Percentiles rank a stretch among this genome's conserved stretches.
Evolutionary conservation across 1,140 invertebrate species (phyloP).

Genomic region (Heliconius congener): DNA sequence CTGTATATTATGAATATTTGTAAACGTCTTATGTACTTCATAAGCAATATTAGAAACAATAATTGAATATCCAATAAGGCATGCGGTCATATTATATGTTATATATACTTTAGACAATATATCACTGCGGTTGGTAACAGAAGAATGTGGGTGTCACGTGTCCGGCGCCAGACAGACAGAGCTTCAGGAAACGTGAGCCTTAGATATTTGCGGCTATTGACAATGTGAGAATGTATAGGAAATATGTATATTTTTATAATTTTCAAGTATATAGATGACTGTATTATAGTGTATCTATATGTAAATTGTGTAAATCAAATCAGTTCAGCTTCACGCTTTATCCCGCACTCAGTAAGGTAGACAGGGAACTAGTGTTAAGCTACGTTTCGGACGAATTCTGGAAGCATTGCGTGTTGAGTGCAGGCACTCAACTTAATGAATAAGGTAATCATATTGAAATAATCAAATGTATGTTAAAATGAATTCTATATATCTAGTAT

Average conservation of each 20-base stretch:
- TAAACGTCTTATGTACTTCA: too few species aligned
- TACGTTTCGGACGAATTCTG: too few species aligned
- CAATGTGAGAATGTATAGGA: constrained; percentile 14
- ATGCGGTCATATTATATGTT: background rate
- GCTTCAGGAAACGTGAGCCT: constrained; percentile 55
- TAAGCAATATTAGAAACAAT: background rate
- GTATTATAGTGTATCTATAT: background rate
- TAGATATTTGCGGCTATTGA: constrained; percentile 31
- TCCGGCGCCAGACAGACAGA: constrained; percentile 60
- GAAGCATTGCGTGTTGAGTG: too few species aligned
- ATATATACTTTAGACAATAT: constrained; percentile 13
- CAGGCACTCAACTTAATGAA: too few species aligned
- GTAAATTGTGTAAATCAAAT: too few species aligned
- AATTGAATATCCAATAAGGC: background rate
- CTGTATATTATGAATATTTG: too few species aligned
- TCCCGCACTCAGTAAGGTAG: too few species aligned
- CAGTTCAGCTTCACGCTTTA: too few species aligned
- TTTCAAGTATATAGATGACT: background rate
- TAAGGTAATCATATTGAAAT: too few species aligned
- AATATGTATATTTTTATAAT: background rate
- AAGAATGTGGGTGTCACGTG: constrained; percentile 49
- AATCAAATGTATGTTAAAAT: too few species aligned
- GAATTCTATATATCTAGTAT: too few species aligned
- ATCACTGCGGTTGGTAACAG: constrained; percentile 34
- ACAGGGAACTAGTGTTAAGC: too few species aligned